Evolutionary conservation across 2,113 vertebrate species (phyloP), one percentile per base, ranked within the genome.

Genomic region (Oryzias melastigma): DNA sequence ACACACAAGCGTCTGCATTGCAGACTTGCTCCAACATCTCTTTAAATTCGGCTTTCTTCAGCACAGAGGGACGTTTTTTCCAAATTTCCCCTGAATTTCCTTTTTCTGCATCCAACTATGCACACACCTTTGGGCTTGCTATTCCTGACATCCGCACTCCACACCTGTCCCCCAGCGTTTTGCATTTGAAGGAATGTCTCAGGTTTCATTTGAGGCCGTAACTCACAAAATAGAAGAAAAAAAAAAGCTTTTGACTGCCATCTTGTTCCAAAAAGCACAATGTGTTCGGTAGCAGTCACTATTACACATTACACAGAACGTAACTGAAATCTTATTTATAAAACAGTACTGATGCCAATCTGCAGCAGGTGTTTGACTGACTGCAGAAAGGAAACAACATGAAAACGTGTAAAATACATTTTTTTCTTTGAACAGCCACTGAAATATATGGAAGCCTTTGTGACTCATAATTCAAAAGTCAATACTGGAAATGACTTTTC

Each of bases 321-420:
- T 52, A 68, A 71, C 59, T 54, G 67, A 71, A 50, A 64, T 41
- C 42, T 58, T 17, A 4, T 22, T 15, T 16, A 47, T 41, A 62
- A 18, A 52, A 52, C 55, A 14, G 18, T 19, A 44, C 17, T 49
- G 68, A 72, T 76, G 53, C n/a, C 29, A 57, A 73, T 77, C 69
- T 62, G 17, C 4, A 16, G 40, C 78, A 80, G 76, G 71, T 83
- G 63, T 49, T 68, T 58, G 74, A 57, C 51, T 17, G 18, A 56
- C 50, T 14, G 24, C 27, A 75, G 62, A 42, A 51, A 14, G 24
- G 49, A 72, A 59, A 62, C 5, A n/a, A 22, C 55, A 41, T 25
- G 60, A 57, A 54, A 14, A 56, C 65, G 22, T 40, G 14, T 14
- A 44, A 56, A 20, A 51, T 58, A 7, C 5, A 7, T 27, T 27